A percentile compares a stretch with the other conserved stretches of the same genome.
Conservation (phyloP, 2,888 invertebrate genomes). For the Villa cingulata region DNA sequence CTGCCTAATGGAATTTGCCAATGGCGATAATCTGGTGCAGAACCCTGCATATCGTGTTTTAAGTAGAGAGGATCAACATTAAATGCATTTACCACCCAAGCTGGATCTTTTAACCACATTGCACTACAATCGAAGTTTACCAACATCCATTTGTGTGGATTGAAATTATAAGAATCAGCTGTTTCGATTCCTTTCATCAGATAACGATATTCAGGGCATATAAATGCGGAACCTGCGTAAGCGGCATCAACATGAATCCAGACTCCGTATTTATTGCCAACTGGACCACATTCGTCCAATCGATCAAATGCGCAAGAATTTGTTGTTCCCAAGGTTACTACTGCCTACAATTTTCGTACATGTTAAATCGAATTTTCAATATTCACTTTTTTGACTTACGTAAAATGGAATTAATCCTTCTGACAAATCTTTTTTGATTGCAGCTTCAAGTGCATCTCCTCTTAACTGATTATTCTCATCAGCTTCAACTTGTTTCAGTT, state of each 20-base stretch:
- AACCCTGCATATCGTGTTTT: conserved; percentile 83
- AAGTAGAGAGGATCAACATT: conserved; percentile 95
- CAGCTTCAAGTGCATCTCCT: conserved; percentile 59
- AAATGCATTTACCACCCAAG: conserved; percentile 85
- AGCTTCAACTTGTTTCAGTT: conserved; percentile 56
- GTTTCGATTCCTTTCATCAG: conserved; percentile 77
- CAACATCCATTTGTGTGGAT: conserved; percentile 98
- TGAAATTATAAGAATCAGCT: conserved; percentile 95
- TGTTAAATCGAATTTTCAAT: neutral
- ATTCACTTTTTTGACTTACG: conserved; percentile 44
- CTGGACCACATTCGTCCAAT: conserved; percentile 76
- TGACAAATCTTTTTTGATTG: conserved; percentile 70
- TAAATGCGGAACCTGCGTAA: conserved; percentile 90
- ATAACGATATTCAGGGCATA: conserved; percentile 91
- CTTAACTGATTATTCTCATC: conserved; percentile 59
- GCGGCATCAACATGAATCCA: conserved; percentile 98
- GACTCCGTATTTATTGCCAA: conserved; percentile 60
- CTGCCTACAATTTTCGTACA: conserved; percentile 41
- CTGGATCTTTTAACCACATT: conserved; percentile 88
- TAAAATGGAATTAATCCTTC: conserved; percentile 92
- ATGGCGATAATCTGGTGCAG: conserved; percentile 87
- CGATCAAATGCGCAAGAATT: conserved; percentile 91
- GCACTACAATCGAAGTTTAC: conserved; percentile 99
- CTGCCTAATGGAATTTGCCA: conserved; percentile 95
- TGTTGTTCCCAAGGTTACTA: conserved; percentile 88